Evolutionary conservation across 2,888 invertebrate species (phyloP).

Genomic region (Smittia aterrima): DNA sequence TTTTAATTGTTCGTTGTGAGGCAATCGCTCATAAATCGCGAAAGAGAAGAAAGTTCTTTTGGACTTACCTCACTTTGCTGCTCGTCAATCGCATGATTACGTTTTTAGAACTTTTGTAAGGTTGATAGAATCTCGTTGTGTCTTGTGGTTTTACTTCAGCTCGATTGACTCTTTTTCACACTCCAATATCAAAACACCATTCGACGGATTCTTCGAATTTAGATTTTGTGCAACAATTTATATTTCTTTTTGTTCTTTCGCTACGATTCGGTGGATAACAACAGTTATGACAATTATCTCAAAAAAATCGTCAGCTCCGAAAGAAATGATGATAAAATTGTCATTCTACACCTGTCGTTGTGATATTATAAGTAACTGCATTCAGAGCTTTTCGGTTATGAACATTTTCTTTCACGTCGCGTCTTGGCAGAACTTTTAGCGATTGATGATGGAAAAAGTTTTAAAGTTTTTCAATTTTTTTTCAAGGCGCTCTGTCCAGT

Average conservation of each 20-base stretch:
- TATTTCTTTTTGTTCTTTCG: neutral
- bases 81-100: too few species aligned
- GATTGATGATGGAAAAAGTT: neutral
- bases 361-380: neutral
- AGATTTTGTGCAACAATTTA: conserved; percentile 27
- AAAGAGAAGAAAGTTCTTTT: neutral
- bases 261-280: conserved; percentile 17
- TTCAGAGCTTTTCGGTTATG: neutral
- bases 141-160: conserved; percentile 1
- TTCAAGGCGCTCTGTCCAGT: neutral
- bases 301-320: conserved; percentile 28
- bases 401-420: neutral
- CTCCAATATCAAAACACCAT: neutral
- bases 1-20: neutral
- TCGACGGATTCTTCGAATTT: neutral
- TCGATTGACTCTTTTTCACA: neutral
- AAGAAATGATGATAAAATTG: neutral
- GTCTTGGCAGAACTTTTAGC: neutral
- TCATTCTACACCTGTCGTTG: neutral
- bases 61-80: neutral
- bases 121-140: neutral
- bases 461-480: neutral
- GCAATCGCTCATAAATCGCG: too few species aligned
- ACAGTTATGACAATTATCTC: conserved; percentile 38
- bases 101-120: neutral